Evolutionary conservation across 1,140 invertebrate genomes (phyloP).

Genomic region (Penaeus chinensis): DNA sequence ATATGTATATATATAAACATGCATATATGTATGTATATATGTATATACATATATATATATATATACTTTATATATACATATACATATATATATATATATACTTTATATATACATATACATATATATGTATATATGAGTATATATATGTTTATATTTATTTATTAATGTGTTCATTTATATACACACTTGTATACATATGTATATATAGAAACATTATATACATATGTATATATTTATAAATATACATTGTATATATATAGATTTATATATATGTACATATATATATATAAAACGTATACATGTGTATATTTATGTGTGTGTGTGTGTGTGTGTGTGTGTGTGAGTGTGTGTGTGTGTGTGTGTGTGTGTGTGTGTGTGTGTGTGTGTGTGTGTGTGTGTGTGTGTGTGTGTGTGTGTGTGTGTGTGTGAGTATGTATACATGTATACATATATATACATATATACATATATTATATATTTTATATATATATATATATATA

Average conservation of each 20-base stretch:
- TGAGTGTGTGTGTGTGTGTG: constrained; percentile 5
- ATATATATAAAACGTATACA: background rate
- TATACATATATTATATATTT: no score
- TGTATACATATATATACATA: background rate
- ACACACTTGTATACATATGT: no score
- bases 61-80: background rate
- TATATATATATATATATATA: background rate
- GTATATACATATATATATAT: constrained; percentile 3
- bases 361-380: constrained; percentile 9
- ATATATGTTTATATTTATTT: no score
- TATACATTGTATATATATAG: background rate
- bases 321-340: background rate
- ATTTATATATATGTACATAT: background rate
- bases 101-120: background rate
- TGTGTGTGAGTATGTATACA: no score
- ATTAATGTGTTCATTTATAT: no score
- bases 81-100: background rate
- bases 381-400: constrained; percentile 9
- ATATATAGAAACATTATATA: no score
- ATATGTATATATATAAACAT: background rate
- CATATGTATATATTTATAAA: no score
- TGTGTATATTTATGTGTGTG: background rate
- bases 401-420: constrained; percentile 9
- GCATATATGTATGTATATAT: background rate
- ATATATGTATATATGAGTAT: background rate